These are phyloP conservation scores for Neodon shergylaensis DNA, from an alignment of 2,113 vertebrate species.

Conservation along the genomic window DNA sequence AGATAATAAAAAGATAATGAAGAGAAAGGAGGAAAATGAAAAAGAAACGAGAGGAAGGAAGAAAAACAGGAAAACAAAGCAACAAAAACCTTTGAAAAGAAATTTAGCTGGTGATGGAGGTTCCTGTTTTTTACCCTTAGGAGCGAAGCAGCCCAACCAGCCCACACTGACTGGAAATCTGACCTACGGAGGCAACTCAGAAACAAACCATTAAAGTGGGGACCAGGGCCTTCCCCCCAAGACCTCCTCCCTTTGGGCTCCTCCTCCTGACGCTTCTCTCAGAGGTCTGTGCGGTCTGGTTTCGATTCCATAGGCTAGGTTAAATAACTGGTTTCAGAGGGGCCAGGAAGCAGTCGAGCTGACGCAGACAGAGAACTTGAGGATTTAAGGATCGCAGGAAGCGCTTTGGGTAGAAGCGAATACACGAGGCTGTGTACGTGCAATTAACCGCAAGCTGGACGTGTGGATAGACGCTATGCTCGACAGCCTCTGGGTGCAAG, in stretches of 20 bases:
- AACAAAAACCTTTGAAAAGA: not conserved
- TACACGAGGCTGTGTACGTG: slow-evolving; percentile 6
- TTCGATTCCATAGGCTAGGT: slow-evolving; percentile 63
- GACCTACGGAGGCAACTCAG: slow-evolving; percentile 25
- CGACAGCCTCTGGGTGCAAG: not conserved
- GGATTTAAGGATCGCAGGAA: not conserved
- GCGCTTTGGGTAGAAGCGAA: slow-evolving; percentile 23
- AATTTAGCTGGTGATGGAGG: slow-evolving; percentile 37
- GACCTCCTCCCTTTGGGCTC: not conserved
- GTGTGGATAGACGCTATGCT: not conserved
- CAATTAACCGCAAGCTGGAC: slow-evolving; percentile 14
- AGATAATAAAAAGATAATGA: not conserved
- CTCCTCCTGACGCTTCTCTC: slow-evolving; percentile 31
- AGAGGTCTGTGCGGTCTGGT: slow-evolving; percentile 47
- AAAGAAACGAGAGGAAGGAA: not conserved
- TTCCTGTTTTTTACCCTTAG: not conserved
- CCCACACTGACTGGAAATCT: slow-evolving; percentile 9
- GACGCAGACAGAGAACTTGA: not conserved
- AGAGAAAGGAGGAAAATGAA: too few relatives aligned
- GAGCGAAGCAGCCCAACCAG: not conserved
- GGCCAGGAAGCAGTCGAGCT: not conserved
- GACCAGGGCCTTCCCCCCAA: slow-evolving; percentile 21
- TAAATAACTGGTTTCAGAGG: slow-evolving; percentile 29
- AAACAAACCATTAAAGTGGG: slow-evolving; percentile 62
- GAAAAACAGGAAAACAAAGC: not conserved